Conservation (phyloP, 2,113 vertebrate species). For the Gallinago media region DNA sequence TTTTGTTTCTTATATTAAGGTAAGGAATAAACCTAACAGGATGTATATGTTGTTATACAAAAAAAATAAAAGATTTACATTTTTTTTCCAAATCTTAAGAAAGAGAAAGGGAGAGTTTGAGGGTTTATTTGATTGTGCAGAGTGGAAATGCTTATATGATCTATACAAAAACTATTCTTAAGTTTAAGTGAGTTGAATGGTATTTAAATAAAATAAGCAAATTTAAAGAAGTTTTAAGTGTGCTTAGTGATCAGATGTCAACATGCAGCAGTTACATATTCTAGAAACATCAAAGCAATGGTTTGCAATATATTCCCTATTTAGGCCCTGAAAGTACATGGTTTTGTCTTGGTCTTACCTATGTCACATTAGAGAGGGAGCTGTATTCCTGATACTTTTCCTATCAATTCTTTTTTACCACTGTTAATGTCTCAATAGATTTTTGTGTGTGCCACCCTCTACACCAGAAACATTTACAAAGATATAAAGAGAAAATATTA, state of each 20-base stretch:
- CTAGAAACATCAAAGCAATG: background rate
- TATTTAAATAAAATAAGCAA: constrained; percentile 68
- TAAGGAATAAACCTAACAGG: background rate
- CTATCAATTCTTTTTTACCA: background rate
- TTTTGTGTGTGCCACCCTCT: background rate
- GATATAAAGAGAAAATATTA: background rate
- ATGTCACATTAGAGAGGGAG: background rate
- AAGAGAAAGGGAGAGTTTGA: background rate
- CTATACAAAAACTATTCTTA: constrained; percentile 12
- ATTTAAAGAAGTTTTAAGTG: constrained; percentile 39
- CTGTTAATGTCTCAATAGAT: background rate
- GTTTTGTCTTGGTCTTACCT: background rate
- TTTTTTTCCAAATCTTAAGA: constrained; percentile 14
- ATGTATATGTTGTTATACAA: background rate
- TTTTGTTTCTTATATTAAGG: background rate
- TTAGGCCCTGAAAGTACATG: background rate
- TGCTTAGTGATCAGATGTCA: constrained; percentile 22
- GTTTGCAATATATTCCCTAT: background rate
- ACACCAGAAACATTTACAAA: background rate
- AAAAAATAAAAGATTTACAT: background rate
- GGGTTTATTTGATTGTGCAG: background rate
- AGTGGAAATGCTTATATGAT: background rate
- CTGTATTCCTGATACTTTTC: background rate
- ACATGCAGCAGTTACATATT: background rate
- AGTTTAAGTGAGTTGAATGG: constrained; percentile 37